Conservation (phyloP, 2,888 invertebrate genomes). For the Mythimna ferrago region DNA sequence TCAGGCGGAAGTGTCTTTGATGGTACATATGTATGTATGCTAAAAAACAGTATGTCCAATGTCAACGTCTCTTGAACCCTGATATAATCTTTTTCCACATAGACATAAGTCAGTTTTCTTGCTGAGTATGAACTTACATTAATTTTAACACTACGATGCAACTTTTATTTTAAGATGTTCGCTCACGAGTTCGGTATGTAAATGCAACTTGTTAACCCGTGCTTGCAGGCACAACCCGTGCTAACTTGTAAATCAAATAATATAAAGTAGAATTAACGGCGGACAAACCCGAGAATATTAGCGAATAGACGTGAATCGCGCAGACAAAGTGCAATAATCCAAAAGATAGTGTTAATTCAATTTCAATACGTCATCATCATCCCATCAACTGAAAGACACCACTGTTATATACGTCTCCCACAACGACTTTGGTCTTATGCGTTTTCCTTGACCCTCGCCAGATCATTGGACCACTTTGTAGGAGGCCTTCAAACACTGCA, state of each 20-base stretch:
- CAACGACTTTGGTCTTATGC: too few relatives aligned
- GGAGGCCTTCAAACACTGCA: too few relatives aligned
- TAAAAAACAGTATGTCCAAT: not conserved
- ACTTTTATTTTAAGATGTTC: constrained; percentile 84
- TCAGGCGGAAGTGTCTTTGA: too few relatives aligned
- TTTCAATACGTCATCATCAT: not conserved
- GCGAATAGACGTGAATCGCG: not conserved
- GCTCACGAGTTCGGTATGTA: constrained; percentile 81
- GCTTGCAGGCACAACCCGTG: constrained; percentile 55
- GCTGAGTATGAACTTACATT: constrained; percentile 51
- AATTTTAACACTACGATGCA: constrained; percentile 74
- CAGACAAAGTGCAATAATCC: not conserved
- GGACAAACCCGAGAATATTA: constrained; percentile 4
- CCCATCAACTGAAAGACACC: too few relatives aligned
- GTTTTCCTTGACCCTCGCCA: too few relatives aligned
- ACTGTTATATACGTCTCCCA: too few relatives aligned
- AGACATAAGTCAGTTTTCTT: constrained; percentile 59
- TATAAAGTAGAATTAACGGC: constrained; percentile 36
- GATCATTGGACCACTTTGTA: too few relatives aligned
- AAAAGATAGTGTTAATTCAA: not conserved
- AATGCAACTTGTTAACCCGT: constrained; percentile 80
- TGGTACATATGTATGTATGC: not conserved
- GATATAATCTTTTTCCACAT: constrained; percentile 31
- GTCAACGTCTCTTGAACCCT: not conserved
- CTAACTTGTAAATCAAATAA: constrained; percentile 66